Evolutionary conservation across 2,113 vertebrate genomes (phyloP).

Genomic region (Willisornis vidua): DNA sequence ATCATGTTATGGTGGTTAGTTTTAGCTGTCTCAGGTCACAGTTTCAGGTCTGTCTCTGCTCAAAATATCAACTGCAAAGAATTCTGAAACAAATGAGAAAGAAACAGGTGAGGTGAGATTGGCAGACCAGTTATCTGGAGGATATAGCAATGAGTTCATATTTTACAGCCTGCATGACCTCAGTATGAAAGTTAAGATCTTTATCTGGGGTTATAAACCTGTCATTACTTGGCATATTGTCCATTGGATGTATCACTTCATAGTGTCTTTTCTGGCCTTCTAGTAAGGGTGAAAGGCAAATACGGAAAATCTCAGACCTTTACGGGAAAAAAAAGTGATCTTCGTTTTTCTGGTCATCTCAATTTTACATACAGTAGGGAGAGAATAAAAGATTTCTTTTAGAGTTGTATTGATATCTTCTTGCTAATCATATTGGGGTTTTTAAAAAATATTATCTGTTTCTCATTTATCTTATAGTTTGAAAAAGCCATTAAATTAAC

Average conservation of each 20-base stretch:
- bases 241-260: neutral
- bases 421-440: neutral
- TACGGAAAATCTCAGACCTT: neutral
- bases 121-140: neutral
- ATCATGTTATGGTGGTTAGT: rapidly evolving
- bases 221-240: neutral
- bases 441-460: neutral
- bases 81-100: neutral
- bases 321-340: neutral
- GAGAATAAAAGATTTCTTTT: neutral
- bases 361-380: neutral
- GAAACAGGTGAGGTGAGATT: neutral
- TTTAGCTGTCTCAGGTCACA: neutral
- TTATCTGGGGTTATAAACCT: neutral
- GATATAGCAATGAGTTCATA: neutral
- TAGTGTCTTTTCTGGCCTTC: neutral
- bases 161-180: neutral
- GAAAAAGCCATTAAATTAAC: neutral
- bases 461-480: neutral
- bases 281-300: neutral
- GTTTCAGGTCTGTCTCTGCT: neutral
- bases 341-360: neutral
- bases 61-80: neutral
- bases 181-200: neutral
- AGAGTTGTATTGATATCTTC: neutral